Conservation (phyloP, 64 coral and sea anemone genomes). For the Catalaphyllia jardinei region DNA sequence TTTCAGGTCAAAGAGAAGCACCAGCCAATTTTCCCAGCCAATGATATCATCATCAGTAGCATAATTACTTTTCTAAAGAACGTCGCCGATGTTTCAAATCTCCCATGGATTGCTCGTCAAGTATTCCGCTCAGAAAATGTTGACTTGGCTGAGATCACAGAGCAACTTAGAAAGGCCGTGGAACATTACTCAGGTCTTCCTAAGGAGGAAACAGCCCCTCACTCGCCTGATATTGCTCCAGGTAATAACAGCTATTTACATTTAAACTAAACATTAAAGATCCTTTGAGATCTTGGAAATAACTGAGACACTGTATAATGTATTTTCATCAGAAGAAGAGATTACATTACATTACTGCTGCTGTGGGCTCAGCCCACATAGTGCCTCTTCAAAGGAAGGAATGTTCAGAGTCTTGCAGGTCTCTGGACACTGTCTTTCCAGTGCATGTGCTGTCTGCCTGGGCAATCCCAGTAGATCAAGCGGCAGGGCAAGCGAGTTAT, state of each 20-base stretch:
- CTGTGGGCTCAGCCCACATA: too few species aligned
- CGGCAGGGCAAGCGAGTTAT: too few species aligned
- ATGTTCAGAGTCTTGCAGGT: too few species aligned
- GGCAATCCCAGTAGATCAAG: too few species aligned
- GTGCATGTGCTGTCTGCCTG: too few species aligned
- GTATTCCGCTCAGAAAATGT: constrained; percentile 77
- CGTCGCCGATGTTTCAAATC: constrained; percentile 77
- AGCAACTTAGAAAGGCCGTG: constrained; percentile 57
- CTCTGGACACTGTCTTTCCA: too few species aligned
- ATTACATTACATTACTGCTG: too few species aligned
- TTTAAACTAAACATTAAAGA: too few species aligned
- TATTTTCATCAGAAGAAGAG: too few species aligned
- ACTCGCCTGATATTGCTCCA: constrained; percentile 27
- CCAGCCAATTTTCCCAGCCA: constrained; percentile 80
- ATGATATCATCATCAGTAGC: constrained; percentile 80
- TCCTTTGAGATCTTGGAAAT: too few species aligned
- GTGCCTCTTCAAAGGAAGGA: too few species aligned
- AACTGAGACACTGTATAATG: too few species aligned
- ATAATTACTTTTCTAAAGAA: constrained; percentile 85
- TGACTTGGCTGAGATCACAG: constrained; percentile 66
- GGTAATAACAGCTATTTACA: constrained; percentile 1
- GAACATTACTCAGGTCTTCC: constrained; percentile 53
- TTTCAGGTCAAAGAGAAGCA: constrained; percentile 77
- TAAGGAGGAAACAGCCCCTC: background rate
- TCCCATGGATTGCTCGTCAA: constrained; percentile 71